phyloP scores from a whole-genome alignment of 2,113 vertebrate species.

The Pterophyllum scalare region DNA sequence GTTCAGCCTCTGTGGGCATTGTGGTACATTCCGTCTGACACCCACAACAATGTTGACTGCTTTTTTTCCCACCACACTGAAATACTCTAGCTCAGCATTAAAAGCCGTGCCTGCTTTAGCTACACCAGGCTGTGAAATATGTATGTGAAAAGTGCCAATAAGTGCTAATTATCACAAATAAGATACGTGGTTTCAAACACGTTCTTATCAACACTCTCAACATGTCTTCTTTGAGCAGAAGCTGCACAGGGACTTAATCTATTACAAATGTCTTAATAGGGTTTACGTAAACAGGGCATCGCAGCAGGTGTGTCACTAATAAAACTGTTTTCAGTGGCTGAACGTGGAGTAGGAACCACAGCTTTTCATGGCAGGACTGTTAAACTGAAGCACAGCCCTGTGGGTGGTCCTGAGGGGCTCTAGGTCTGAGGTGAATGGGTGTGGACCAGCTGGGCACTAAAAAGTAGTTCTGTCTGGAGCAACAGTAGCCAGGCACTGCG shows the following conservation, averaged over 20 bases:
- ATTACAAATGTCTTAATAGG: constrained; percentile 19
- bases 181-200: neutral
- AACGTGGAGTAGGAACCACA: constrained; percentile 9
- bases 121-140: neutral
- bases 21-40: constrained; percentile 13
- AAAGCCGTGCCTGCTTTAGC: neutral
- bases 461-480: constrained; percentile 43
- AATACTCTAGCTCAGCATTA: constrained; percentile 16
- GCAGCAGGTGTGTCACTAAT: constrained; percentile 22
- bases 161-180: neutral
- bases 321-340: constrained; percentile 3
- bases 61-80: constrained; percentile 28
- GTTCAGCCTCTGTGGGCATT: neutral
- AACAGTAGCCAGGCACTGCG: constrained; percentile 11
- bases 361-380: constrained; percentile 19
- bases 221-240: neutral
- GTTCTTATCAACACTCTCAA: neutral
- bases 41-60: constrained; percentile 20
- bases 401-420: constrained; percentile 48
- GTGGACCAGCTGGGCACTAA: constrained; percentile 42
- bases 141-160: neutral
- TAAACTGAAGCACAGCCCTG: constrained; percentile 1
- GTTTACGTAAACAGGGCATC: constrained; percentile 16
- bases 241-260: constrained; percentile 23
- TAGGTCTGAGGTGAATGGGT: constrained; percentile 20